These are phyloP conservation scores for Arnoldichthys spilopterus DNA, from an alignment of 2,797 vertebrate genomes.

Conservation along the genomic window DNA sequence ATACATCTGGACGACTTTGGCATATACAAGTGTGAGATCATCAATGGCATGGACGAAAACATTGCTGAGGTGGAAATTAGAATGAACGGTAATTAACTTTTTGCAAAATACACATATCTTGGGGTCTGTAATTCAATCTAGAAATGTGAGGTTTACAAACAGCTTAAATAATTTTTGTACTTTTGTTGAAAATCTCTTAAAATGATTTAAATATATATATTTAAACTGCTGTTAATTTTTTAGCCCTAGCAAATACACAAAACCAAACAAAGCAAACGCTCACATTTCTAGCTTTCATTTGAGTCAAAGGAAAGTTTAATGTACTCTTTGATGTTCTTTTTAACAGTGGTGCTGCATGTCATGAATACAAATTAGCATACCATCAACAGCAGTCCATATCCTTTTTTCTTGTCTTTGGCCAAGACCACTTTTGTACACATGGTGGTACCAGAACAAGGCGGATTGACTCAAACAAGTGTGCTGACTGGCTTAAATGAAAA, in stretches of 20 bases:
- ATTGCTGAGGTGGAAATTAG: slow-evolving; percentile 82
- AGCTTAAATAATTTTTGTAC: not conserved
- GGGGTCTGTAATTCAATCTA: not conserved
- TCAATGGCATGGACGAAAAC: slow-evolving; percentile 85
- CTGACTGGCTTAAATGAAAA: slow-evolving; percentile 41
- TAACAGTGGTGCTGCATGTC: not conserved
- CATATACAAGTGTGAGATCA: slow-evolving; percentile 89
- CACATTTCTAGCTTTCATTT: not conserved
- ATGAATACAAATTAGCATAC: slow-evolving; percentile 4
- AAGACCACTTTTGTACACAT: slow-evolving; percentile 41
- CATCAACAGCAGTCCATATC: not conserved
- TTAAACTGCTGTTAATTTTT: not conserved
- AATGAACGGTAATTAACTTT: slow-evolving; percentile 64
- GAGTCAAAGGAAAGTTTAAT: not conserved
- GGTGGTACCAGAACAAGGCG: slow-evolving; percentile 13
- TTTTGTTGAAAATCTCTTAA: not conserved
- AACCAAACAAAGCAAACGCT: not conserved
- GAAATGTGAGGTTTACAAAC: not conserved
- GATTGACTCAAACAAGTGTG: slow-evolving; percentile 21
- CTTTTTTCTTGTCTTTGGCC: slow-evolving; percentile 31
- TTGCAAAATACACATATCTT: slow-evolving; percentile 16
- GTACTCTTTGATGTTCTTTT: not conserved
- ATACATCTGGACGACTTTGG: slow-evolving; percentile 85
- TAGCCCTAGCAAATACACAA: not conserved
- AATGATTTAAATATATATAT: not conserved